Percentiles rank a stretch among this genome's conserved stretches.
Conservation (phyloP, 1,140 invertebrate genomes). For the Uloborus diversus region DNA sequence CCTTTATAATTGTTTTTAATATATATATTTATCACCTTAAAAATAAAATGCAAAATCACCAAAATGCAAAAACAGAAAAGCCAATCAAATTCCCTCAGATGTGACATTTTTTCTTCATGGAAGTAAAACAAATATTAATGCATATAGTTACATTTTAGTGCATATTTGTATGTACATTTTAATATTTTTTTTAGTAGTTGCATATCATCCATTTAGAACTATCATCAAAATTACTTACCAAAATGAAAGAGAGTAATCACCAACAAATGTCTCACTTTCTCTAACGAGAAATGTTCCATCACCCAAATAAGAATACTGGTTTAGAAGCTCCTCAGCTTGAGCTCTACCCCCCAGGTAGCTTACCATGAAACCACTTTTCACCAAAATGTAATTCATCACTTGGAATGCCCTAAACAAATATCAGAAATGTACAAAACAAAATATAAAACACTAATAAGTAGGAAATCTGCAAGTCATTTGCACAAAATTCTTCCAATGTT, state of each 20-base stretch:
- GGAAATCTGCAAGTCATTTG: too few species aligned
- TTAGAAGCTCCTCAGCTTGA: constrained; percentile 79
- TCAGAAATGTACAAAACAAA: background rate
- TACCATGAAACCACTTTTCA: constrained; percentile 96
- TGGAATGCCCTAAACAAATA: constrained; percentile 60
- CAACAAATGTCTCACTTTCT: constrained; percentile 94
- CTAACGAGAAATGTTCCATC: constrained; percentile 95
- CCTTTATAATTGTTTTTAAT: too few species aligned
- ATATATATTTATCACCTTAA: too few species aligned
- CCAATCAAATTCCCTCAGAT: too few species aligned
- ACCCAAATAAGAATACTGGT: constrained; percentile 83
- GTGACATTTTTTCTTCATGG: too few species aligned
- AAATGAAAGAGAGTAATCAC: constrained; percentile 95
- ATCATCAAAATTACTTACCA: constrained; percentile 68
- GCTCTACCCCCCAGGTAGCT: constrained; percentile 79
- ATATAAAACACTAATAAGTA: too few species aligned
- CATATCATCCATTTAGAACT: background rate
- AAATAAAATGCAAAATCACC: background rate
- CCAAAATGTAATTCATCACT: constrained; percentile 90
- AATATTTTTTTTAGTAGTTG: background rate
- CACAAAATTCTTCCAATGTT: too few species aligned
- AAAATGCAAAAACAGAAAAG: background rate
- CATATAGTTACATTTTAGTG: too few species aligned
- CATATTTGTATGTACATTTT: too few species aligned
- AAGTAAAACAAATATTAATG: too few species aligned